A percentile compares a stretch with the other conserved stretches of the same genome.
These are phyloP conservation scores for Drosophila mettleri DNA, from an alignment of 2,888 invertebrate species.

Conservation along the genomic window DNA sequence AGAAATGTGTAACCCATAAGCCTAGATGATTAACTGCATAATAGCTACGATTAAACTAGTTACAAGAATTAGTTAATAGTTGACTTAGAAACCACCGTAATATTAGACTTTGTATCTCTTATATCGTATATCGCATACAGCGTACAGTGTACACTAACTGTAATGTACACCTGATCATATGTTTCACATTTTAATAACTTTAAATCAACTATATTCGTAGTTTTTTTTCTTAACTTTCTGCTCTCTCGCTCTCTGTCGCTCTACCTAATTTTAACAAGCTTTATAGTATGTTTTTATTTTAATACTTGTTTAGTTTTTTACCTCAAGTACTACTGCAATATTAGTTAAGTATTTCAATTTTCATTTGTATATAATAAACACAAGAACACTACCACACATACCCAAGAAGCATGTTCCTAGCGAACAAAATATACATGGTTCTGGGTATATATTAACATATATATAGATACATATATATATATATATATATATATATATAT, in stretches of 20 bases:
- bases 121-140: conserved; percentile 46
- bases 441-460: no score
- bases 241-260: background rate
- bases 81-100: conserved; percentile 80
- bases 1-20: conserved; percentile 32
- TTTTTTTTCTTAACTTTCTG: background rate
- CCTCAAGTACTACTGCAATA: conserved; percentile 9
- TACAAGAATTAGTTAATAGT: conserved; percentile 68
- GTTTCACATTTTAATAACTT: conserved; percentile 31
- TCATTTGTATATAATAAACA: conserved; percentile 36
- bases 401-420: conserved; percentile 35
- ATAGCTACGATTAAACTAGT: conserved; percentile 14
- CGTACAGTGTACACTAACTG: conserved; percentile 30
- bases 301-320: background rate
- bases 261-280: conserved; percentile 15
- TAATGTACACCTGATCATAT: conserved; percentile 50
- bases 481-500: conserved; percentile 14
- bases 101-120: conserved; percentile 74
- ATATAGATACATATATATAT: conserved; percentile 14
- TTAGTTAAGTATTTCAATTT: conserved; percentile 15
- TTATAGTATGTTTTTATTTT: conserved; percentile 6
- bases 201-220: conserved; percentile 5
- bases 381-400: conserved; percentile 6
- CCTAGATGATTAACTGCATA: conserved; percentile 25
- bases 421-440: background rate